Percentiles rank a stretch among this genome's conserved stretches.
Evolutionary conservation across 2,113 vertebrate species (phyloP).

Genomic region (Chlorodrepanis virens): DNA sequence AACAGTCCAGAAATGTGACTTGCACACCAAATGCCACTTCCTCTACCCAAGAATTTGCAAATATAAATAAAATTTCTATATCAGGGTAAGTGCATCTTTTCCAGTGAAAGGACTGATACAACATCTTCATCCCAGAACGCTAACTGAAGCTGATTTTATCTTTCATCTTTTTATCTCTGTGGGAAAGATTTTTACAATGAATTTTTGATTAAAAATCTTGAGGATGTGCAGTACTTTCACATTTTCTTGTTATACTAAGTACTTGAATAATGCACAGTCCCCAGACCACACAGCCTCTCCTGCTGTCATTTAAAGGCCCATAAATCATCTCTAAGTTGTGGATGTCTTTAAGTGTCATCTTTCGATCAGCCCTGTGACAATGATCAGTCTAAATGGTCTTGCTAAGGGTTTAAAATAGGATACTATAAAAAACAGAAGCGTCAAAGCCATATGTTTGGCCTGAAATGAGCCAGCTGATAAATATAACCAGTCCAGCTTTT

Average conservation of each 20-base stretch:
- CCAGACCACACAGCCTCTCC: background rate
- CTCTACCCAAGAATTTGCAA: background rate
- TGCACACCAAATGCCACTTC: background rate
- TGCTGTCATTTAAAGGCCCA: background rate
- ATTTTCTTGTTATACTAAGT: background rate
- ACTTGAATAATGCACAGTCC: background rate
- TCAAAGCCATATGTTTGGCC: background rate
- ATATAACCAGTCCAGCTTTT: background rate
- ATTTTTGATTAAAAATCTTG: background rate
- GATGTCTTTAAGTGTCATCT: background rate
- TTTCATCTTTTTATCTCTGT: background rate
- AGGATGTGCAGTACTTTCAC: rapidly evolving
- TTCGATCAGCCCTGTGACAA: background rate
- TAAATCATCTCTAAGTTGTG: background rate
- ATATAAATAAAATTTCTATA: background rate
- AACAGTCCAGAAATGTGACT: background rate
- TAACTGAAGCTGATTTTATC: background rate
- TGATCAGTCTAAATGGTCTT: background rate
- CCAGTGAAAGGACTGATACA: background rate
- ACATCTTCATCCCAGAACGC: background rate
- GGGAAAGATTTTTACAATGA: background rate
- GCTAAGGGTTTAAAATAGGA: background rate
- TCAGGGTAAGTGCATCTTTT: rapidly evolving
- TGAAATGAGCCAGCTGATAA: background rate
- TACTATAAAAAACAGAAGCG: background rate